These are phyloP conservation scores for Diaperis boleti DNA, from an alignment of 2,888 invertebrate species.

Conservation along the genomic window DNA sequence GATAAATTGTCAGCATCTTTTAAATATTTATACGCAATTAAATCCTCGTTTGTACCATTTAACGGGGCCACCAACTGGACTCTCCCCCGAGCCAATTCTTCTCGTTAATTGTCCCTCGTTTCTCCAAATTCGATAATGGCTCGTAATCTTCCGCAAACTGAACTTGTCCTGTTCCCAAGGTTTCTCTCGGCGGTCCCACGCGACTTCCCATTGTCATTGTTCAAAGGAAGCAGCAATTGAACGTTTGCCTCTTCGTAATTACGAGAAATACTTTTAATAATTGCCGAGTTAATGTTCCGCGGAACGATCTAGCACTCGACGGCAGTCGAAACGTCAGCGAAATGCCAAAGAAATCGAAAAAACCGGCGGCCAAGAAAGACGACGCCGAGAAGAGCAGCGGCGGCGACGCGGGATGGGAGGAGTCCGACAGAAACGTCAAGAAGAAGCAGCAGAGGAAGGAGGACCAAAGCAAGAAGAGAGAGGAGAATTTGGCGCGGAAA, in stretches of 20 bases:
- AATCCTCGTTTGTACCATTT: too few relatives aligned
- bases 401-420: slow-evolving; percentile 84
- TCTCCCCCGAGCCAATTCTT: too few relatives aligned
- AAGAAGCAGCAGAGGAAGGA: slow-evolving; percentile 80
- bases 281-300: not conserved
- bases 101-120: not conserved
- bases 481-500: slow-evolving; percentile 84
- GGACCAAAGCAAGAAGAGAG: slow-evolving; percentile 85
- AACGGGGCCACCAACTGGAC: too few relatives aligned
- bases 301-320: not conserved
- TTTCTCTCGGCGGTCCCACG: slow-evolving; percentile 16
- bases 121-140: not conserved
- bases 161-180: slow-evolving; percentile 29
- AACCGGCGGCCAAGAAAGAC: not conserved
- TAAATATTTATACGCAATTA: too few relatives aligned
- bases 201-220: slow-evolving; percentile 24
- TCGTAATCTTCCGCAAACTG: slow-evolving; percentile 8
- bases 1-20: too few relatives aligned
- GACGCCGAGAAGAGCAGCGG: not conserved
- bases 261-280: slow-evolving; percentile 11
- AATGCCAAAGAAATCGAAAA: slow-evolving; percentile 20
- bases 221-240: too few relatives aligned
- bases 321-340: not conserved
- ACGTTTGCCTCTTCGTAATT: slow-evolving; percentile 3
- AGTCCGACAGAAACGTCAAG: slow-evolving; percentile 85